These are phyloP conservation scores for Diuraphis noxia DNA, from an alignment of 1,140 invertebrate genomes.

Conservation along the genomic window DNA sequence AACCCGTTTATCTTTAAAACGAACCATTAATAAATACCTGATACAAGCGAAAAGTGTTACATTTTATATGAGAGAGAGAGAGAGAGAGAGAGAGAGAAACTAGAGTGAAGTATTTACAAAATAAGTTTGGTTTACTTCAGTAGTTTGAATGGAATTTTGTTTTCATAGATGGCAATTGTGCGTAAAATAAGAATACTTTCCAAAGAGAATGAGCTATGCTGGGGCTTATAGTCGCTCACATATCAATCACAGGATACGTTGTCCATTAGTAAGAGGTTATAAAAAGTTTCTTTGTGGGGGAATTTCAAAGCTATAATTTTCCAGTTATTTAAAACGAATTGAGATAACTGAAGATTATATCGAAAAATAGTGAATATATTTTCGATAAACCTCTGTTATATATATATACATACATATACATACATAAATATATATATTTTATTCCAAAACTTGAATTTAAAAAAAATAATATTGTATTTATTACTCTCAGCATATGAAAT, in stretches of 20 bases:
- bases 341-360: not conserved
- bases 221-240: not conserved
- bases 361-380: not conserved
- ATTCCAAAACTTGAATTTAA: too few species aligned
- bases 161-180: not conserved
- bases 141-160: not conserved
- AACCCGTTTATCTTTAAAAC: not conserved
- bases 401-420: too few species aligned
- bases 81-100: too few species aligned
- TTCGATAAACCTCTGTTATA: not conserved
- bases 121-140: not conserved
- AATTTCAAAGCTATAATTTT: not conserved
- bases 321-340: not conserved
- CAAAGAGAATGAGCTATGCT: not conserved
- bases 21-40: not conserved
- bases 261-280: rapidly evolving
- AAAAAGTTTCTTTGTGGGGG: not conserved
- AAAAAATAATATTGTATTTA: not conserved
- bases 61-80: not conserved
- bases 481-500: not conserved
- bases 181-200: not conserved
- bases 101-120: not conserved
- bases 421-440: too few species aligned
- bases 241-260: not conserved
- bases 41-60: too few species aligned